Evolutionary conservation across 2,888 invertebrate genomes (phyloP).

Genomic region (Allophyes oxyacanthae): DNA sequence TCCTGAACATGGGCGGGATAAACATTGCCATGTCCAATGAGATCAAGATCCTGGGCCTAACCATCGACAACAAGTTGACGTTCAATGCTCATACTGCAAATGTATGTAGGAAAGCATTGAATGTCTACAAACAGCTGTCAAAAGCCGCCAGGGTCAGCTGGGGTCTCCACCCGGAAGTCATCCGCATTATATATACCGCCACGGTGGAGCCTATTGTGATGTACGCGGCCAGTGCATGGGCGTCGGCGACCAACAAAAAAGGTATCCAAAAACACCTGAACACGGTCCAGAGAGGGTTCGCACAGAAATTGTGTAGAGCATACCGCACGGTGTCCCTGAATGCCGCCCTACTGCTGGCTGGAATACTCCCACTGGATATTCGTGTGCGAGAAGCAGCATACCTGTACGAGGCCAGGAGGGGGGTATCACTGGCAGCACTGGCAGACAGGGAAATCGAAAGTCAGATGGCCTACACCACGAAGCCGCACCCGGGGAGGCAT

Average conservation of each 20-base stretch:
- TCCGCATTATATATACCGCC: conserved; percentile 8
- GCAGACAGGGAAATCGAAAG: not conserved
- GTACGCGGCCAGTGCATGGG: not conserved
- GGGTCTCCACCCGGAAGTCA: conserved; percentile 11
- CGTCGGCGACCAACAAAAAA: too few relatives aligned
- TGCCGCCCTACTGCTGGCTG: not conserved
- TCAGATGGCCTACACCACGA: too few relatives aligned
- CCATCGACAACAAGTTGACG: too few relatives aligned
- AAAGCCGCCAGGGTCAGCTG: conserved; percentile 8
- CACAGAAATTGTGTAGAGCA: not conserved
- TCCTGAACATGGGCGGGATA: too few relatives aligned
- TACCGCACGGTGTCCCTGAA: not conserved
- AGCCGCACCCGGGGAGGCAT: not conserved
- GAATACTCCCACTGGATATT: too few relatives aligned
- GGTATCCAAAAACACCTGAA: not conserved
- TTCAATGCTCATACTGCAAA: too few relatives aligned
- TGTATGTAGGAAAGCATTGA: not conserved
- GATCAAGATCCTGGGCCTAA: too few relatives aligned
- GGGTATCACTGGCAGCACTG: not conserved
- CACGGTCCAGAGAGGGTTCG: not conserved
- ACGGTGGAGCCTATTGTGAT: not conserved
- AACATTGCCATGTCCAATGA: too few relatives aligned
- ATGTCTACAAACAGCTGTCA: conserved; percentile 11
- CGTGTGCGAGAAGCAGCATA: not conserved
- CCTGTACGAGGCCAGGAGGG: not conserved